Base-by-base conservation (phyloP, 2,888 invertebrate genomes). In the Stenotaenia linearis region DNA sequence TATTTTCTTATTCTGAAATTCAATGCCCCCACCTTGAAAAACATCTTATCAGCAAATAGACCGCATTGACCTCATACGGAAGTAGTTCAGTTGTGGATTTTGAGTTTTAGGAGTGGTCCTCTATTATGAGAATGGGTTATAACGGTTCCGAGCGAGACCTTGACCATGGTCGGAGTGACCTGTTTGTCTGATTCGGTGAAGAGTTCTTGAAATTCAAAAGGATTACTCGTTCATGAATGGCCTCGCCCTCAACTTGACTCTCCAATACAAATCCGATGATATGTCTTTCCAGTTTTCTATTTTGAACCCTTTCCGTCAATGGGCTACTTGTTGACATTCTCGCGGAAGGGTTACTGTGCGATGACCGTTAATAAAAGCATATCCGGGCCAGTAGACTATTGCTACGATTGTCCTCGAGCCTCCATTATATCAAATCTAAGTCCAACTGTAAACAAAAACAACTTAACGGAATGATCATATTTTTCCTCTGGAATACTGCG, bases 261-360 rank as follows among this genome's bases (percentile, higher is more conserved):
- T 56, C 56, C 56, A 56, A 56, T 56, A 56, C 56, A 56, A 56
- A 56, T 56, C 56, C 56, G 18, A 56, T 56, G 56, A 56, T 56
- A 56, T 56, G 56, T 56, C 56, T 56, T 56, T 56, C 56, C 56
- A 56, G 56, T 56, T 56, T 56, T 56, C 56, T 56, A 56, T 56
- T 56, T 56, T 56, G 21, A 56, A 56, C 56, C 56, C 56, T 56
- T 56, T 56, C 56, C 23, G 56, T 56, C 56, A 56, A 56, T 56
- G 23, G 40, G 56, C 18, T 56, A 56, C 23, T 56, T 56, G 56
- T 56, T 56, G 56, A 56, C 56, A 56, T 56, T 56, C 40, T 56
- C 10, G 56, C 7, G 23, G 56, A 21, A 56, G 56, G 56, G 56
- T 56, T 56, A 56, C 56, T 56, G 56, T 56, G 56, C 56, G 56